Conservation (phyloP, 2,797 vertebrate genomes). For the Scyliorhinus canicula region DNA sequence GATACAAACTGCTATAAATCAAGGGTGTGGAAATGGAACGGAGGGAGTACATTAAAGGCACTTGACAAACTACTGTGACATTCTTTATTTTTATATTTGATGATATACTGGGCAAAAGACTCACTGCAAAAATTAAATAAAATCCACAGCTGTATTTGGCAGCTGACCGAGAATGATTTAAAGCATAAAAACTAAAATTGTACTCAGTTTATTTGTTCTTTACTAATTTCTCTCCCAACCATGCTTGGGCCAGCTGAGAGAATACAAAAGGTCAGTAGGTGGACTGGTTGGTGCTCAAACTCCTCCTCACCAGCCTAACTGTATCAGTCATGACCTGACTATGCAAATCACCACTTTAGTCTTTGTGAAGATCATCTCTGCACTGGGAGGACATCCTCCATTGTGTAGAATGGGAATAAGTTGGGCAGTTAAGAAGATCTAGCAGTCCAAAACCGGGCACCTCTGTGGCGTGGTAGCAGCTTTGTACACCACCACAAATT, state of each 20-base stretch:
- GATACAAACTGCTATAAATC: not conserved
- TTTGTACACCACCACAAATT: not conserved
- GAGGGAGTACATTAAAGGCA: not conserved
- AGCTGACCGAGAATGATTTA: not conserved
- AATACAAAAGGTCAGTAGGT: not conserved
- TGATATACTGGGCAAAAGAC: not conserved
- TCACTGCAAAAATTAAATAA: not conserved
- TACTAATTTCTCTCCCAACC: not conserved
- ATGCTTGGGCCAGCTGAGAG: not conserved
- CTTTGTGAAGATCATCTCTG: not conserved
- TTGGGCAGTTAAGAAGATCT: not conserved
- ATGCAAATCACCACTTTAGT: not conserved
- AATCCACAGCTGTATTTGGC: not conserved
- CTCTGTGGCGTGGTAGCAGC: not conserved
- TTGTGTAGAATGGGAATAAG: not conserved
- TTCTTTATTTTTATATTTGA: constrained; percentile 9
- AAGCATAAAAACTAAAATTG: not conserved
- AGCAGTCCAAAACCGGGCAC: not conserved
- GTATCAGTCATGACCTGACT: not conserved
- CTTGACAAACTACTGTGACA: not conserved
- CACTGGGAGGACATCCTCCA: not conserved
- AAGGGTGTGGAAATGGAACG: not conserved
- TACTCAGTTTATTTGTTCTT: not conserved
- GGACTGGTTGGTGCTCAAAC: not conserved
- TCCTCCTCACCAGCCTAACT: not conserved